These are phyloP conservation scores for Teleogryllus oceanicus DNA, from an alignment of 2,888 invertebrate species.

Conservation along the genomic window DNA sequence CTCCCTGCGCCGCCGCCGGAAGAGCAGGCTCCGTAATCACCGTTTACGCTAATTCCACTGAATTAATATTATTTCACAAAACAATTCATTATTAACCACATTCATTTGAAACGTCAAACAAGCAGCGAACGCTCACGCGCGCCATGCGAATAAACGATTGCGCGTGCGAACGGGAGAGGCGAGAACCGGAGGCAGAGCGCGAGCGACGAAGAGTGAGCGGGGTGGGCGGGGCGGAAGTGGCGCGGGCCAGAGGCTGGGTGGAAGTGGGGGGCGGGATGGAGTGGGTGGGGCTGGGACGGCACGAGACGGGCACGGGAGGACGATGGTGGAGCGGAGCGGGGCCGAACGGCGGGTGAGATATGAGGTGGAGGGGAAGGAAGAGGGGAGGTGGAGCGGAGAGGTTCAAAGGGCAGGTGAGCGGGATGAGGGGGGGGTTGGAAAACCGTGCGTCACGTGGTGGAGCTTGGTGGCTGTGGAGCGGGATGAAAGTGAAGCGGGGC, in stretches of 20 bases:
- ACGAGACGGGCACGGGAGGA: neutral
- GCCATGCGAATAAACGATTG: neutral
- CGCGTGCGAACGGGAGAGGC: neutral
- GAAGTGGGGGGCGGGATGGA: no score
- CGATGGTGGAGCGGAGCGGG: neutral
- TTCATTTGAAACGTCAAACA: neutral
- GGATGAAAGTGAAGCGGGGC: neutral
- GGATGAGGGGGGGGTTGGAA: no score
- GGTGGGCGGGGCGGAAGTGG: no score
- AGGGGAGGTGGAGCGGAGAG: no score
- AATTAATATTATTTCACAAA: conserved; percentile 7
- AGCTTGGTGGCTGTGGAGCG: no score
- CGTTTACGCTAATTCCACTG: neutral
- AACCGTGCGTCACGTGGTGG: no score
- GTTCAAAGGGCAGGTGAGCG: no score
- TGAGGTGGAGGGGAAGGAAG: no score
- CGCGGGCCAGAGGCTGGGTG: no score
- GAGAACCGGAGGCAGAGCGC: neutral
- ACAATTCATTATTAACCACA: neutral
- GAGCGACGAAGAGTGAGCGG: neutral
- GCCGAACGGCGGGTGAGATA: no score
- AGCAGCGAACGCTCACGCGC: neutral
- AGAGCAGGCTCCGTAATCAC: neutral
- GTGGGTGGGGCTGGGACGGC: neutral
- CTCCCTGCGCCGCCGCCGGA: neutral